Base-by-base conservation (phyloP, 92 coral and sea anemone species). In the Parazoanthus atlanticus region DNA sequence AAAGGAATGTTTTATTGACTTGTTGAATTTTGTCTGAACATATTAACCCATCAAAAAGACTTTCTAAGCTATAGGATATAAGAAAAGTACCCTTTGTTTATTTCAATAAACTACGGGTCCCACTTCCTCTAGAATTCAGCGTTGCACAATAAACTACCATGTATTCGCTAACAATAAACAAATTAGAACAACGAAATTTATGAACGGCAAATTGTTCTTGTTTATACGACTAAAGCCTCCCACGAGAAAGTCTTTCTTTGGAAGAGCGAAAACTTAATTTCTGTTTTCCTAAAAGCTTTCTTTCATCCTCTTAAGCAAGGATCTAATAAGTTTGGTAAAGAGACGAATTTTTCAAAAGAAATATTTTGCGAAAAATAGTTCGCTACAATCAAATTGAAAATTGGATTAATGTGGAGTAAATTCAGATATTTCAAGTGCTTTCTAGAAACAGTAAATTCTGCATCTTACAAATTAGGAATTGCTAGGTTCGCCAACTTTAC, bases 171-270 rank as follows among this genome's bases (percentile, higher is more conserved):
- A 84, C 87, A 69, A 52, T 84, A 84, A 70, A 70, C 66, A 70
- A 43, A 69, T 43, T 69, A 46, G 61, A 43, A 84, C 78, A 84
- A 84, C 78, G 16, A 84, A 84, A 15, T 10, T 46, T 29, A 17
- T 83, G 78, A 83, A 83, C 19, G 66, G 66, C 23, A 78, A 84
- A 84, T 84, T 84, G 87, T 84, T 84, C 30, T 70, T 13, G 66
- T 56, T 70, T 67, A 47, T 84, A 15, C 52, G 38, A 6, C 40
- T 32, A 46, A 46, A 70, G 19, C 87, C 56, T 84, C 87, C 78
- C 87, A 84, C 87, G 87, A 84, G 87, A 84, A 84, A 5, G 3
- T 29, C 43, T 70, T 84, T 71, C 66, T 69, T 84, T 46, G 46
- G 64, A 71, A 69, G 78, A 49, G 54, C 16, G 78, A 84, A 84